phyloP scores from a whole-genome alignment of 2,113 vertebrate genomes.

The Stegostoma tigrinum region DNA sequence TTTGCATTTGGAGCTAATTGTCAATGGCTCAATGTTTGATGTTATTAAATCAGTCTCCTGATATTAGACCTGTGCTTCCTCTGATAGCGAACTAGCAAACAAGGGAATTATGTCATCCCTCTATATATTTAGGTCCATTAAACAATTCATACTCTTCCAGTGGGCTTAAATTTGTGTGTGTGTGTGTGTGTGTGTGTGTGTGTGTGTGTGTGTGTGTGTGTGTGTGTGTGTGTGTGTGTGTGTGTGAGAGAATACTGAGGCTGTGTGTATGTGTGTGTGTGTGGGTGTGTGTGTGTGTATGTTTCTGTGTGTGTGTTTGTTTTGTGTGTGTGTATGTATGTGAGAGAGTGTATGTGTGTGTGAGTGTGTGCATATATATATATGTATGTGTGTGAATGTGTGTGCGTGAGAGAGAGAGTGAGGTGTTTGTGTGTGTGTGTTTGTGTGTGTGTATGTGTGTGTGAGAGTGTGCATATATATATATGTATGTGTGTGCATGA shows the following conservation, averaged over 20 bases:
- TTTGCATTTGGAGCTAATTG: background rate
- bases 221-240: too few relatives aligned
- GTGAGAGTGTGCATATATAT: too few relatives aligned
- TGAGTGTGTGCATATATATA: too few relatives aligned
- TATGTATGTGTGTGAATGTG: too few relatives aligned
- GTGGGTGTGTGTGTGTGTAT: background rate
- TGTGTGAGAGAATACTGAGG: too few relatives aligned
- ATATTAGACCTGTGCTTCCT: background rate
- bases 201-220: too few relatives aligned
- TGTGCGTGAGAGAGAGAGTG: too few relatives aligned
- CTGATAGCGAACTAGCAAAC: background rate
- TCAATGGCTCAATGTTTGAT: background rate
- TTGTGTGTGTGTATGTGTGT: too few relatives aligned
- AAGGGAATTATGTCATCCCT: background rate
- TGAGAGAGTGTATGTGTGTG: too few relatives aligned
- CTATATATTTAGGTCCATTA: background rate
- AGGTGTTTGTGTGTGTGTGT: background rate
- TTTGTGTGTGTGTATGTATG: background rate
- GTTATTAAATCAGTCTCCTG: background rate
- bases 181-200: background rate
- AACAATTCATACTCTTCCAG: background rate
- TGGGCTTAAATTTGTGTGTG: background rate
- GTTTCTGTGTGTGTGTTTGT: too few relatives aligned
- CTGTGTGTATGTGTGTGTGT: too few relatives aligned
- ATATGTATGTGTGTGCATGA: too few relatives aligned